A percentile compares a stretch with the other conserved stretches of the same genome.
Evolutionary conservation across 2,797 vertebrate species (phyloP).

Genomic region (Scleropages formosus): DNA sequence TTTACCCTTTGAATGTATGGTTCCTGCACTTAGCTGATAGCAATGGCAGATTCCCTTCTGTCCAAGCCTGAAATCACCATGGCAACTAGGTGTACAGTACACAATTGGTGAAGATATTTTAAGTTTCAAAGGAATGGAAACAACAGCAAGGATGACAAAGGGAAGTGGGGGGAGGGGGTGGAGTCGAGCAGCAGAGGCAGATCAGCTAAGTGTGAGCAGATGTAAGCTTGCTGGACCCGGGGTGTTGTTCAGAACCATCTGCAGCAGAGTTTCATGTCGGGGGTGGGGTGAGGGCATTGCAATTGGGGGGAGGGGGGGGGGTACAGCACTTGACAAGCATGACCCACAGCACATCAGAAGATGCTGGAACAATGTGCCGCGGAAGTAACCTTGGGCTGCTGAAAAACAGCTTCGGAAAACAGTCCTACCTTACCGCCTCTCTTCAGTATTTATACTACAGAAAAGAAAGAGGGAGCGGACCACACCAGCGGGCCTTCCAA

Average conservation of each 20-base stretch:
- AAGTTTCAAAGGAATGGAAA: constrained; percentile 68
- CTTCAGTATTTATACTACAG: constrained; percentile 34
- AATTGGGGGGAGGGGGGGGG: constrained; percentile 46
- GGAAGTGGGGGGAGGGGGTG: constrained; percentile 41
- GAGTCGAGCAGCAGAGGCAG: constrained; percentile 35
- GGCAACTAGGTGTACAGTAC: constrained; percentile 69
- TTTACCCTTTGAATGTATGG: constrained; percentile 54
- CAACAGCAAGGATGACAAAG: constrained; percentile 58
- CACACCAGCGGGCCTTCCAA: background rate
- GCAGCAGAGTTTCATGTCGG: constrained; percentile 62
- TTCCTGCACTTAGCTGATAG: constrained; percentile 59
- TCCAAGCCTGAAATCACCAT: constrained; percentile 66
- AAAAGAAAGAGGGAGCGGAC: constrained; percentile 18
- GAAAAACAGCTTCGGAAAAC: constrained; percentile 52
- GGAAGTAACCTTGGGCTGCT: constrained; percentile 53
- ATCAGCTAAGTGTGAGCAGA: constrained; percentile 69
- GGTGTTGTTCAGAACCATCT: constrained; percentile 72
- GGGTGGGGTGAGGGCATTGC: constrained; percentile 42
- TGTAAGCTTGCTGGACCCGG: constrained; percentile 59
- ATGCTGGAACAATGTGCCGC: constrained; percentile 46
- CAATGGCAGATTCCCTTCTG: constrained; percentile 26
- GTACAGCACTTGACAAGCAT: constrained; percentile 43
- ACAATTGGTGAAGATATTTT: constrained; percentile 66
- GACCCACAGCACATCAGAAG: constrained; percentile 52
- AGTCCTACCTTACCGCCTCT: constrained; percentile 41